Evolutionary conservation across 2,888 invertebrate species (phyloP).

Genomic region (Oscheius myriophilus): DNA sequence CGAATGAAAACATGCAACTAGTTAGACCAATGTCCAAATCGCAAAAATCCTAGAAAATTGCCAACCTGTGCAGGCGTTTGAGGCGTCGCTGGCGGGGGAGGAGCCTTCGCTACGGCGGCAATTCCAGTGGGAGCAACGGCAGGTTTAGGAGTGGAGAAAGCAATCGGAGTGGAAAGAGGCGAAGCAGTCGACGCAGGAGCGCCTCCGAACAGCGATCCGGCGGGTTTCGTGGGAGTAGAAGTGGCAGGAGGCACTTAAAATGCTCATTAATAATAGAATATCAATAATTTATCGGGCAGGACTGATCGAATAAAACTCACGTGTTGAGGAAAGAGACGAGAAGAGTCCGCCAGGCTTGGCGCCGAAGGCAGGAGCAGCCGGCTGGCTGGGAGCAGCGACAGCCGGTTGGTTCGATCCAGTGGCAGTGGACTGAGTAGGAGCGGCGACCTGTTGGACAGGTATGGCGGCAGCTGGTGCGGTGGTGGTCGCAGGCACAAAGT

Average conservation of each 20-base stretch:
- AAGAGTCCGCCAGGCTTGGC: neutral
- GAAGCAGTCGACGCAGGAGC: neutral
- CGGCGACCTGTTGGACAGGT: neutral
- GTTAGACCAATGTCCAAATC: too few species aligned
- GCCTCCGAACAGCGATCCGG: neutral
- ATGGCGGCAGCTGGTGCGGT: neutral
- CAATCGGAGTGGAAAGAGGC: neutral
- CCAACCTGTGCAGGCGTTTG: too few species aligned
- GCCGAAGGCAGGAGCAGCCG: neutral
- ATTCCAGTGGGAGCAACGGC: neutral
- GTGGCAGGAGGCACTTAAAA: neutral
- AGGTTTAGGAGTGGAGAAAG: slow-evolving; percentile 4
- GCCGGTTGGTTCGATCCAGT: neutral
- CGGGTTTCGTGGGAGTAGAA: neutral
- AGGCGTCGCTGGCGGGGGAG: neutral
- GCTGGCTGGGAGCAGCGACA: neutral
- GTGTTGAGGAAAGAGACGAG: neutral
- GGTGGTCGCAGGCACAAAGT: neutral
- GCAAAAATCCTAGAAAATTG: too few species aligned
- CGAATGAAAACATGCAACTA: too few species aligned
- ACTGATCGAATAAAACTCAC: neutral
- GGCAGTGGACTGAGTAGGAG: neutral
- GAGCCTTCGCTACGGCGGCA: neutral
- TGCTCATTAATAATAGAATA: neutral
- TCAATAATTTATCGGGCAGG: too few species aligned